Conservation (phyloP, 2,888 invertebrate species). For the Aethes cnicana region DNA sequence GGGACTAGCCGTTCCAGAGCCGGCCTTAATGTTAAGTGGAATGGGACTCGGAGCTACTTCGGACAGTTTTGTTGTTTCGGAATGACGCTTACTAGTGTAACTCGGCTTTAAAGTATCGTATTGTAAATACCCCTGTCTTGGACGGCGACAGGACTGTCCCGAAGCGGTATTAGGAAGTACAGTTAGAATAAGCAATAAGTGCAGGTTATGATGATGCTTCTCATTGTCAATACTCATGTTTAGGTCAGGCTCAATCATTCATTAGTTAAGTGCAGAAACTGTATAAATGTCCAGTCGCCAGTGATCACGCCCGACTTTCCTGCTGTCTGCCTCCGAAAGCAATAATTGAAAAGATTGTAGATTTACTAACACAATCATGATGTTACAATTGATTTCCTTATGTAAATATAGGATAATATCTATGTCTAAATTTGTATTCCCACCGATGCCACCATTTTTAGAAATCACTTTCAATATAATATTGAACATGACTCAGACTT, state of each 20-base stretch:
- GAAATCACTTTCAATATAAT: background rate
- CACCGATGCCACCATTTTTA: constrained; percentile 2
- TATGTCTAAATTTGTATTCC: constrained; percentile 8
- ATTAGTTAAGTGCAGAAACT: constrained; percentile 21
- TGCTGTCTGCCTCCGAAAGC: constrained; percentile 52
- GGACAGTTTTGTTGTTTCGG: constrained; percentile 55
- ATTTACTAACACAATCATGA: constrained; percentile 29
- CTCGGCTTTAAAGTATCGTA: constrained; percentile 34
- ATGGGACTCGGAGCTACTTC: constrained; percentile 45
- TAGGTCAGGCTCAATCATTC: constrained; percentile 55
- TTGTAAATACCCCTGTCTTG: constrained; percentile 26
- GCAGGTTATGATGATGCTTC: constrained; percentile 66
- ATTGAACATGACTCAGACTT: background rate
- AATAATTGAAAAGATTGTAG: constrained; percentile 41
- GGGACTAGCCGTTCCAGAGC: constrained; percentile 31
- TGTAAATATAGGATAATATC: constrained; percentile 64
- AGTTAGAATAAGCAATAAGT: constrained; percentile 69
- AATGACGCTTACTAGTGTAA: constrained; percentile 69
- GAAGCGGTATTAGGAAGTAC: constrained; percentile 48
- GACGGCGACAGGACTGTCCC: constrained; percentile 1
- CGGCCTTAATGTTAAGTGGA: constrained; percentile 35
- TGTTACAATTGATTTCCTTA: constrained; percentile 39
- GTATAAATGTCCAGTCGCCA: constrained; percentile 13
- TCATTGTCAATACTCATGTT: constrained; percentile 77
- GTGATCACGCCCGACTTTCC: constrained; percentile 31